Base-by-base conservation (phyloP, 2,113 vertebrate species). In the Pampusana beccarii region DNA sequence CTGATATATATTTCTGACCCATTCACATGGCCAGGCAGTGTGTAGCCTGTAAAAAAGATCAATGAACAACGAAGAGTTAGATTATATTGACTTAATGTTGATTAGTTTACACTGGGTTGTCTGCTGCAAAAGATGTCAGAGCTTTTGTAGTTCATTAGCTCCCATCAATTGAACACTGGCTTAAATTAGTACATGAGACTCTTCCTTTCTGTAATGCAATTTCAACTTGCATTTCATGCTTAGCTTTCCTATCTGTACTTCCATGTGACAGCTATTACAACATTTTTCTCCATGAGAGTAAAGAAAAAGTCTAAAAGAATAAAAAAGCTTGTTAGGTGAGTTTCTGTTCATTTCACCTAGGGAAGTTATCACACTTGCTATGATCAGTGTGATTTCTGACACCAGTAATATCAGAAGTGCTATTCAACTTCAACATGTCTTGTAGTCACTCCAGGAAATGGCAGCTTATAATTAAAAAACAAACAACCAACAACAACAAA, bases 61-160 rank as follows among this genome's bases (percentile, higher is more conserved):
- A 96, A 95, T 92, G 92, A 94, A 96, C 80, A 95, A 80, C 2
- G 4, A 90, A 93, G 82, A 40, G 72, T 90, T 91, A 83, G 93
- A 92, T 95, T 94, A 96, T 96, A 95, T 96, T 94, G 92, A 96
- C 89, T 93, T 94, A 86, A 92, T 96, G 93, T 94, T 95, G 93
- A 95, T 97, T 95, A 96, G 88, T 96, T 96, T 96, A 95, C 94
- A 93, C 71, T 90, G 66, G 73, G 58, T 85, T 91, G 73, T 94
- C 70, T 53, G 91, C 92, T 92, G 80, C 86, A 94, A 84, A 97
- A 91, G 92, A 89, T 96, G 92, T 96, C 85, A 89, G 70, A 95
- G 92, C 57, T 95, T 97, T 95, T 97, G 95, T 95, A 96, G 91
- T 95, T 97, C 95, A 97, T 97, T 96, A 97, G 96, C 91, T 93